Evolutionary conservation across 2,888 invertebrate species (phyloP), one percentile per base, ranked within the genome.

Genomic region (Eudasyphora cyanicolor): DNA sequence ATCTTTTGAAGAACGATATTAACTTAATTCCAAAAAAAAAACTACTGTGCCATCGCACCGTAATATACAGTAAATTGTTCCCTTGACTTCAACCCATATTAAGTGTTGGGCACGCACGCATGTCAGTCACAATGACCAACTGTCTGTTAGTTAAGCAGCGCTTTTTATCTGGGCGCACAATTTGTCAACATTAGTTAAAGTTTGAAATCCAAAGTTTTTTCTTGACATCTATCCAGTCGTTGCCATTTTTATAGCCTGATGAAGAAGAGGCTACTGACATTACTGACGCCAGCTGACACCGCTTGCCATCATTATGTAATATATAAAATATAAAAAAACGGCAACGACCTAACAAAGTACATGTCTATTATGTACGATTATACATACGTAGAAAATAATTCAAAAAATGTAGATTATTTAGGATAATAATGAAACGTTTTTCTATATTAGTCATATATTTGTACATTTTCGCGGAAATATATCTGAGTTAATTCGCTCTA

Each of bases 91-190:
- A 78, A 38, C 38, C 49, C 54, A 70, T 70, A 77, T 64, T 64
- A 77, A 71, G 32, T 49, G 75, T 80, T 75, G 71, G 83, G 75
- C 83, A 80, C 70, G 79, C 83, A 83, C 79, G 74, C 27, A 70
- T 83, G 77, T 77, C 76, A 80, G 70, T 70, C 77, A 71, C 49
- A 71, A 45, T 70, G 24, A 54, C 74, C 62, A 80, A 80, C 29
- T 51, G 57, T 60, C 74, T 77, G 75, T 74, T 71, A 67, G 35
- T 27, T 10, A 2, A 67, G 24, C 24, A 42, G 21, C 24, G 8
- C 38, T 67, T 42, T 67, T 42, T 67, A 67, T 24, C 67, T 35
- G 42, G 67, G 21, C 42, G 67, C 67, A 42, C 67, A 67, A 67
- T 67, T 67, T 67, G 67, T 67, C 67, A 67, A 67, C 67, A 67